phyloP scores from a whole-genome alignment of 2,888 invertebrate genomes.

The Acanthopleura granulata region DNA sequence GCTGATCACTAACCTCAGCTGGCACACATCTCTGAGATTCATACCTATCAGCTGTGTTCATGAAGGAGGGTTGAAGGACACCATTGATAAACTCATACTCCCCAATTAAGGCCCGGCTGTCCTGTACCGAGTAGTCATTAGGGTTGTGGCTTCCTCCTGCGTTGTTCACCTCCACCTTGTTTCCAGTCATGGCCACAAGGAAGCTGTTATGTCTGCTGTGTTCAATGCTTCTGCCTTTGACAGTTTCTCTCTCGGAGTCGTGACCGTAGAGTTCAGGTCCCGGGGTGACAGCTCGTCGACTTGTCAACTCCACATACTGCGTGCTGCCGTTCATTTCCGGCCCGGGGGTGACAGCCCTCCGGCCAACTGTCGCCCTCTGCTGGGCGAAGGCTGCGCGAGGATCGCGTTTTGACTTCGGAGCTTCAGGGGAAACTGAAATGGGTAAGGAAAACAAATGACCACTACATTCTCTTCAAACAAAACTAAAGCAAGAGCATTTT shows the following conservation, averaged over 20 bases:
- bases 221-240: constrained; percentile 27
- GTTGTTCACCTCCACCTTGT: neutral
- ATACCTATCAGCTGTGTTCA: neutral
- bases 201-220: constrained; percentile 64
- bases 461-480: too few relatives aligned
- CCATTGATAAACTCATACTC: constrained; percentile 22
- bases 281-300: constrained; percentile 85
- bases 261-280: constrained; percentile 76
- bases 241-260: constrained; percentile 23
- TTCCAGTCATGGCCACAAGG: constrained; percentile 55
- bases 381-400: constrained; percentile 11
- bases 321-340: constrained; percentile 48
- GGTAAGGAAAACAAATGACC: neutral
- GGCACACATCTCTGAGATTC: constrained; percentile 32
- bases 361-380: constrained; percentile 36
- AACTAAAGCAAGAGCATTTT: too few relatives aligned
- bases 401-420: neutral
- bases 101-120: constrained; percentile 12
- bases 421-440: constrained; percentile 5
- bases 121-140: neutral
- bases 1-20: neutral
- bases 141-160: neutral
- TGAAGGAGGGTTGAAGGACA: constrained; percentile 13
- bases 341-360: constrained; percentile 86
- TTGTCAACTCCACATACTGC: constrained; percentile 63